Evolutionary conservation across 2,113 vertebrate species (phyloP).

Genomic region (Ochotona princeps): DNA sequence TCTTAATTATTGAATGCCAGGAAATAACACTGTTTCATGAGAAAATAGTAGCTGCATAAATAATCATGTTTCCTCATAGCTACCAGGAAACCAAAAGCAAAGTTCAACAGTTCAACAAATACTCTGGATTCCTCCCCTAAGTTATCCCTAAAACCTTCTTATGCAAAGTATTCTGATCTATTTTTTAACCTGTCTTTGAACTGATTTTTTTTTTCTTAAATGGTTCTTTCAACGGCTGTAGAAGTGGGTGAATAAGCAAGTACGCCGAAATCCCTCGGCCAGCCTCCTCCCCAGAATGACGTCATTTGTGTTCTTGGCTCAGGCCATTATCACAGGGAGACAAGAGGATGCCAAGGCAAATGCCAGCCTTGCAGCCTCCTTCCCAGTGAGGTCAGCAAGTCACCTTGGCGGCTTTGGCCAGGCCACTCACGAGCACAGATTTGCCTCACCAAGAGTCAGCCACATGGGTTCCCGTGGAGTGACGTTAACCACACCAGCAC

Average conservation of each 20-base stretch:
- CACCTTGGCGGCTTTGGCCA: background rate
- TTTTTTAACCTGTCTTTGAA: constrained; percentile 35
- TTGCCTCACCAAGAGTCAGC: background rate
- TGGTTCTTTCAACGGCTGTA: background rate
- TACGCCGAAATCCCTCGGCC: background rate
- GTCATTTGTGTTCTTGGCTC: too few relatives aligned
- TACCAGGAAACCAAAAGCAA: constrained; percentile 16
- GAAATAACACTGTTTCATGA: background rate
- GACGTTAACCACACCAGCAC: background rate
- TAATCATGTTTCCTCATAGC: background rate
- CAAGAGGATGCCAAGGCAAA: background rate
- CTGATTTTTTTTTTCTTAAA: too few relatives aligned
- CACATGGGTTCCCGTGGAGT: background rate
- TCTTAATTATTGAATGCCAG: background rate
- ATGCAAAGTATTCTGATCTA: background rate
- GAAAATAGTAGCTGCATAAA: background rate
- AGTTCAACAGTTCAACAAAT: background rate
- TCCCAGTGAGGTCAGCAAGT: accelerated
- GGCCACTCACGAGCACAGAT: background rate
- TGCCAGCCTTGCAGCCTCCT: background rate
- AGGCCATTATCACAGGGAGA: background rate
- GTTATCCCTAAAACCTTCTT: background rate
- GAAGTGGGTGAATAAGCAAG: background rate
- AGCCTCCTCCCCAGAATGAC: background rate
- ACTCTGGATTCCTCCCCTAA: background rate